Evolutionary conservation across 1,140 invertebrate species (phyloP), one percentile per base, ranked within the genome.

Genomic region (Aphis gossypii): DNA sequence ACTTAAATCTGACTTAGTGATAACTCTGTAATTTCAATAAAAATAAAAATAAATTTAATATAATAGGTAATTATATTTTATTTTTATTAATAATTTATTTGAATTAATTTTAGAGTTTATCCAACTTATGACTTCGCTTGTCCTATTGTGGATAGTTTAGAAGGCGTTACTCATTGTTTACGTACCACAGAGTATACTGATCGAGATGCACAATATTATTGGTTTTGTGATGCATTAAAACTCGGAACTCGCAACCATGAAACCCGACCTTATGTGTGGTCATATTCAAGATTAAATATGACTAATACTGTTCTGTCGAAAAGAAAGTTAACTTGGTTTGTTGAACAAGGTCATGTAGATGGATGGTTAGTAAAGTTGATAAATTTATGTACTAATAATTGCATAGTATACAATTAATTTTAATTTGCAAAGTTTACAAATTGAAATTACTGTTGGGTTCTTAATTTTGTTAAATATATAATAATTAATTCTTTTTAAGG

Each of bases 121-220:
- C 99, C 99, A 48, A 99, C 99, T 0, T 99, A 99, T 95, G 99
- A 99, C 96, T 99, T 99, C 96, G 99, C 99, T 2, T 99, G 99
- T 95, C 99, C 99, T 8, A 99, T 99, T 95, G 99, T 99, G 7
- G 99, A 99, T 95, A 97, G 98, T 89, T 96, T 99, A 88, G 99
- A 99, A 96, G 97, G 97, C 93, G 99, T 99, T 14, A 99, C 99
- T 0, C 99, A 99, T 95, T 98, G 99, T 9, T 95, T 99, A 68
- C 96, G 99, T 94, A 99, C 99, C 0, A 99, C 99, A 95, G 99
- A 99, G 96, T 99, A 99, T 95, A 98, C 99, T 95, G 99, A 99
- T 95, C 96, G 99, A 94, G 99, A 99, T 96, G 97, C 97, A 41
- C 99, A 99, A 96, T 99, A 99, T 95, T 99, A 98, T 95, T 99